A percentile compares a stretch with the other conserved stretches of the same genome.
Evolutionary conservation across 2,888 invertebrate genomes (phyloP).

Genomic region (Ophion ventricosus): DNA sequence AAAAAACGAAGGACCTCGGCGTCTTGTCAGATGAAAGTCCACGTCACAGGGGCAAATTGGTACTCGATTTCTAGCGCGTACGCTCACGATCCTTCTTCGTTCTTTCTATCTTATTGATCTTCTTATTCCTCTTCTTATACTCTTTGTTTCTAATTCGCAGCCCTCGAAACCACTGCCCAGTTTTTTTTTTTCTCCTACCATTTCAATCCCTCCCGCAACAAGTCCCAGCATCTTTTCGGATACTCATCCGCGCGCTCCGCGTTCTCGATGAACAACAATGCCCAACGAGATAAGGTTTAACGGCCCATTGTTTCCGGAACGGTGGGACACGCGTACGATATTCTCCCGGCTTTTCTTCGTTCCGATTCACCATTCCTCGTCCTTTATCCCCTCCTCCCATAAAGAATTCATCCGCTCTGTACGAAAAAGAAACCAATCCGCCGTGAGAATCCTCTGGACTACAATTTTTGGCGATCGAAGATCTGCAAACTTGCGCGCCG

Average conservation of each 20-base stretch:
- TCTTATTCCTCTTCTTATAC: not conserved
- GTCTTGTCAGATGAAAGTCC: slow-evolving; percentile 37
- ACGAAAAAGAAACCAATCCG: not conserved
- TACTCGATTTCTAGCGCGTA: slow-evolving; percentile 4
- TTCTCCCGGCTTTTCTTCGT: slow-evolving; percentile 34
- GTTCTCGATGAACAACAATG: slow-evolving; percentile 64
- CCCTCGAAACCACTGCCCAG: slow-evolving; percentile 9
- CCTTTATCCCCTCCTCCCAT: not conserved
- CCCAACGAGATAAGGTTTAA: slow-evolving; percentile 56
- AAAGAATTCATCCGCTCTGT: not conserved
- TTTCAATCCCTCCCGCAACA: slow-evolving; percentile 5
- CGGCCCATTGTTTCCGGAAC: slow-evolving; percentile 64
- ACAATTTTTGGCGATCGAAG: not conserved
- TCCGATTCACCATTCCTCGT: not conserved
- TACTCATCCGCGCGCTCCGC: slow-evolving; percentile 42
- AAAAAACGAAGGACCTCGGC: not conserved
- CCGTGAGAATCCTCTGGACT: not conserved
- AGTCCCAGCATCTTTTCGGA: slow-evolving; percentile 25
- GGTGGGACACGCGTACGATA: slow-evolving; percentile 37
- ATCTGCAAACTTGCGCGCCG: not conserved
- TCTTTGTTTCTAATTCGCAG: not conserved
- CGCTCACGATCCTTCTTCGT: slow-evolving; percentile 1
- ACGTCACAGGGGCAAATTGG: slow-evolving; percentile 58
- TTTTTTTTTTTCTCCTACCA: not conserved
- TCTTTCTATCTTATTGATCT: not conserved